phyloP scores from a whole-genome alignment of 2,113 vertebrate species.

The Erpornis zantholeuca region DNA sequence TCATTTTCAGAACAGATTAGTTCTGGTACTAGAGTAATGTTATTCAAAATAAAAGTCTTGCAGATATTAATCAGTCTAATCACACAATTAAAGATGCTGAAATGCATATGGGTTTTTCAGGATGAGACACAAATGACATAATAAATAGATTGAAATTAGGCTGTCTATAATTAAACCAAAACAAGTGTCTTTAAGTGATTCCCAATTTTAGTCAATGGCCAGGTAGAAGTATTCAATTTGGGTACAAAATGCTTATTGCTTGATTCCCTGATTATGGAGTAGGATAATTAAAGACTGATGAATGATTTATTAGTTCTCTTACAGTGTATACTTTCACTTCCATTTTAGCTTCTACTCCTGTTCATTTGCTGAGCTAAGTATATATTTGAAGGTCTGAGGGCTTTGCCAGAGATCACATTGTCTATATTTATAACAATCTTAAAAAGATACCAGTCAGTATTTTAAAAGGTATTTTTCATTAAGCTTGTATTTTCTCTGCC shows the following conservation, averaged over 20 bases:
- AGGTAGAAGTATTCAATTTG: conserved; percentile 55
- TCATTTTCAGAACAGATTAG: background rate
- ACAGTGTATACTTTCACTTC: conserved; percentile 17
- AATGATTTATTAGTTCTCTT: conserved; percentile 58
- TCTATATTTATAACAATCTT: background rate
- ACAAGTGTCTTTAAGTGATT: conserved; percentile 37
- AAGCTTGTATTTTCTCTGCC: background rate
- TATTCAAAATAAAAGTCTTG: background rate
- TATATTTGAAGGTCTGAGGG: background rate
- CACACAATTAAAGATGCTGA: background rate
- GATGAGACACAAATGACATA: conserved; percentile 36
- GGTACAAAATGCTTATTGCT: conserved; percentile 34
- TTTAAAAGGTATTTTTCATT: conserved; percentile 15
- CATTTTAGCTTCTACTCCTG: background rate
- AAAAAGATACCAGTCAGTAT: background rate
- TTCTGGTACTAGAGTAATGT: background rate
- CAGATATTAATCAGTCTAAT: background rate
- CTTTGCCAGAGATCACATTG: background rate
- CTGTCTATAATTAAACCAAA: conserved; percentile 53
- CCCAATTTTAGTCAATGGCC: conserved; percentile 53
- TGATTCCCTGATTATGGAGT: conserved; percentile 56
- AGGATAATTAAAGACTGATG: conserved; percentile 51
- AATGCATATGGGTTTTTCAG: conserved; percentile 28
- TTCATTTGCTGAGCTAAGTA: conserved; percentile 21
- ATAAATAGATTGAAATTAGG: conserved; percentile 29